Conservation (phyloP, 2,113 vertebrate genomes). For the Artemisiospiza belli region DNA sequence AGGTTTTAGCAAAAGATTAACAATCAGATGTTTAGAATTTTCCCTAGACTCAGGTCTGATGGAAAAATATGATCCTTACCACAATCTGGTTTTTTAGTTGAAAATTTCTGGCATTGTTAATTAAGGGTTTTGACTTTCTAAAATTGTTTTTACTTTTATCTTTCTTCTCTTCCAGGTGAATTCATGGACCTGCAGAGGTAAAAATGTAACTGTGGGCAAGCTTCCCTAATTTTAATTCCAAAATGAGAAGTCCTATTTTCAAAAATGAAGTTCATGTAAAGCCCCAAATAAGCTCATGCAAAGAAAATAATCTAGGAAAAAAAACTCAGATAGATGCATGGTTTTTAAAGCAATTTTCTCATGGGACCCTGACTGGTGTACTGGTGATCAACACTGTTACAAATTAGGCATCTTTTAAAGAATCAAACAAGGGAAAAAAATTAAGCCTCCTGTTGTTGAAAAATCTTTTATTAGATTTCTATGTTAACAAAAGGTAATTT, state of each 20-base stretch:
- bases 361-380: fast-evolving
- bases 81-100: not conserved
- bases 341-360: not conserved
- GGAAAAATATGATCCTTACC: not conserved
- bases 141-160: not conserved
- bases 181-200: not conserved
- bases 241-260: not conserved
- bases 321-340: not conserved
- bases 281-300: not conserved
- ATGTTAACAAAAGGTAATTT: not conserved
- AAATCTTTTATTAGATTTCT: not conserved
- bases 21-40: slow-evolving; percentile 30
- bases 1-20: slow-evolving; percentile 42
- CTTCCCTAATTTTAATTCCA: not conserved
- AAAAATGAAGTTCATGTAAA: not conserved
- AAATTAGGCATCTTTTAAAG: not conserved
- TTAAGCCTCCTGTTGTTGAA: not conserved
- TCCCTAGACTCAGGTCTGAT: not conserved
- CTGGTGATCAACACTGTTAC: not conserved
- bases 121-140: not conserved
- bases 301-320: not conserved
- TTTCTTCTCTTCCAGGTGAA: not conserved
- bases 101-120: not conserved
- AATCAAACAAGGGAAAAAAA: not conserved
- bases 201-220: not conserved